Evolutionary conservation across 2,113 vertebrate species (phyloP), one percentile per base, ranked within the genome.

Genomic region (Gobius niger): DNA sequence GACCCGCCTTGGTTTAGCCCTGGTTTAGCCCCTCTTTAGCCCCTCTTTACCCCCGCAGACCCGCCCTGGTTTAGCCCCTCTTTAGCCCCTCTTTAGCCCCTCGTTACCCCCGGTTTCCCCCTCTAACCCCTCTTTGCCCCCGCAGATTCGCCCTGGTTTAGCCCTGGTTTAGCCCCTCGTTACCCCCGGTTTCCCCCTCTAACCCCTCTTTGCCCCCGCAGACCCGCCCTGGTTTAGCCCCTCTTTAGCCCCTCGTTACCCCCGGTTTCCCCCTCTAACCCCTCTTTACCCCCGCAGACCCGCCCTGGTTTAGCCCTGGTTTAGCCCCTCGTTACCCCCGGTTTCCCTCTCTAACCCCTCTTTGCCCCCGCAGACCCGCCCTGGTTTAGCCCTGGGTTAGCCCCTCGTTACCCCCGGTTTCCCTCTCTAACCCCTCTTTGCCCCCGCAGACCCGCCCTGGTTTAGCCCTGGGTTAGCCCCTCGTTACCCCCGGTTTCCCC

Each of bases 151-250:
- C 98, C 98, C 24, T 99, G 97, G 96, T n/a, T n/a, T n/a, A n/a
- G n/a, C n/a, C n/a, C n/a, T n/a, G n/a, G 12, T 59, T 8, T 41
- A 41, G 13, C 6, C 15, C 42, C 12, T 7, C n/a, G n/a, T n/a
- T n/a, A n/a, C n/a, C n/a, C n/a, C n/a, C n/a, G n/a, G n/a, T n/a
- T n/a, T n/a, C n/a, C n/a, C n/a, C n/a, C 44, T 63, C 16, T 7
- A 12, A 19, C 5, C 44, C 44, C 7, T 12, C 3, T 9, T 6
- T 15, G 51, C 14, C 67, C 77, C 70, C 87, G 67, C 85, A 99
- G 98, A 99, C 94, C 95, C 96, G 80, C 98, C 98, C 24, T 99
- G 97, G 96, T n/a, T n/a, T n/a, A n/a, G n/a, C n/a, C n/a, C n/a
- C n/a, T n/a, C 6, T 59, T 8, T 41, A 41, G 13, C 6, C 15